A percentile compares a stretch with the other conserved stretches of the same genome.
Evolutionary conservation across 1,140 invertebrate species (phyloP).

Genomic region (Micrasema longulum): DNA sequence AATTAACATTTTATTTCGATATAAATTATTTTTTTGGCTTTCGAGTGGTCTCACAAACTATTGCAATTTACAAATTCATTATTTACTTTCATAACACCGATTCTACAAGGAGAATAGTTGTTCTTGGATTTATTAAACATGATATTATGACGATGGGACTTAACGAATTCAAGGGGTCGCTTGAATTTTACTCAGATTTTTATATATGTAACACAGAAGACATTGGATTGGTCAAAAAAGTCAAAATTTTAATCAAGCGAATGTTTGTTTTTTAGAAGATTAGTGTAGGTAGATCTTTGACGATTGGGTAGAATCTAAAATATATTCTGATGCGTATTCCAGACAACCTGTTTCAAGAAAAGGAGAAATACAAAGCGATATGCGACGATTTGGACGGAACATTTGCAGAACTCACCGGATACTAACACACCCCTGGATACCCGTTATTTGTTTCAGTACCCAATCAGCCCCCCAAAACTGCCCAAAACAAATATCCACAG

Average conservation of each 20-base stretch:
- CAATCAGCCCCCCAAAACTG: slow-evolving; percentile 46
- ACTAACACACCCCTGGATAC: slow-evolving; percentile 70
- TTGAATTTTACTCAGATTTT: not conserved
- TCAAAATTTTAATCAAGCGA: no score
- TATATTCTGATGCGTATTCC: slow-evolving; percentile 64
- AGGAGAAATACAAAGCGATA: slow-evolving; percentile 96
- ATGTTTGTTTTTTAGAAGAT: no score
- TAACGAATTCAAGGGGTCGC: no score
- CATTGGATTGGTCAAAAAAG: no score
- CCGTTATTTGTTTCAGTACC: slow-evolving; percentile 52
- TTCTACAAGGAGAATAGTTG: not conserved
- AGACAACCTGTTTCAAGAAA: slow-evolving; percentile 94
- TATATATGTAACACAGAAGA: no score
- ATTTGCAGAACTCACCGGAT: slow-evolving; percentile 88
- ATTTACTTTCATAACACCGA: no score
- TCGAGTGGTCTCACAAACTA: not conserved
- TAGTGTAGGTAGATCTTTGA: not conserved
- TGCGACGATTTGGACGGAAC: slow-evolving; percentile 98
- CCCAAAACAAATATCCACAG: slow-evolving; percentile 31
- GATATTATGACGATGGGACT: not conserved
- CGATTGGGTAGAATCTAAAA: slow-evolving; percentile 19
- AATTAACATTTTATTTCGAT: not conserved
- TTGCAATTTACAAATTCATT: no score
- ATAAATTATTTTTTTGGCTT: slow-evolving; percentile 1
- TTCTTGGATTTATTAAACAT: no score